These are phyloP conservation scores for Theonella swinhoei DNA, from an alignment of 37 sponge, comb jelly and placozoan species.

Conservation along the genomic window DNA sequence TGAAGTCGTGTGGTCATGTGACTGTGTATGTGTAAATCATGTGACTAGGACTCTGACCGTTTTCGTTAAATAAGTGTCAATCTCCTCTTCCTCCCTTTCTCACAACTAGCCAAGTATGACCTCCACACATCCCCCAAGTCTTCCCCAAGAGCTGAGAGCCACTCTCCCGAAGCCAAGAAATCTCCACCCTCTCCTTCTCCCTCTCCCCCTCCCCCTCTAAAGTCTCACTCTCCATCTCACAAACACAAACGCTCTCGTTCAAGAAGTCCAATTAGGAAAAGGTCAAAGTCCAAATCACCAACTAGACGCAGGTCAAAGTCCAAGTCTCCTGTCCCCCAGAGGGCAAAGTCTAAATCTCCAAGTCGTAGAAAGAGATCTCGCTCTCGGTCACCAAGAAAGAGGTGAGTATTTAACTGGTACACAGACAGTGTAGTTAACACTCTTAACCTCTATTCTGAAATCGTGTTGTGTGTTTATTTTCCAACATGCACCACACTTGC, in stretches of 20 bases:
- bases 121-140: not conserved
- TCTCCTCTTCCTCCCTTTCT: not conserved
- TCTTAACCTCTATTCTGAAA: too few relatives aligned
- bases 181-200: not conserved
- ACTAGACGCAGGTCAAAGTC: not conserved
- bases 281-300: not conserved
- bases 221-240: not conserved
- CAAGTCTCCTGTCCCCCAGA: not conserved
- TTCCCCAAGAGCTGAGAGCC: slow-evolving; percentile 15
- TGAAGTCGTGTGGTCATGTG: too few relatives aligned
- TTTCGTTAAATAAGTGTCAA: not conserved
- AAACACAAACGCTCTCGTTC: slow-evolving; percentile 6
- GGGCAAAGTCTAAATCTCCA: slow-evolving; percentile 12
- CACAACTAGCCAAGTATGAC: not conserved
- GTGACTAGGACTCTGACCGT: not conserved
- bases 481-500: not conserved
- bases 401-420: too few relatives aligned
- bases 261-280: not conserved
- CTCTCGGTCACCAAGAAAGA: slow-evolving; percentile 1
- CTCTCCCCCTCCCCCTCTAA: not conserved
- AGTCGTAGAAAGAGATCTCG: slow-evolving; percentile 26
- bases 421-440: too few relatives aligned
- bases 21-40: not conserved
- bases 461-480: too few relatives aligned
- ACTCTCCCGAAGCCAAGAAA: not conserved